Conservation (phyloP, 1,140 invertebrate genomes). For the Wiebesia pumilae region DNA sequence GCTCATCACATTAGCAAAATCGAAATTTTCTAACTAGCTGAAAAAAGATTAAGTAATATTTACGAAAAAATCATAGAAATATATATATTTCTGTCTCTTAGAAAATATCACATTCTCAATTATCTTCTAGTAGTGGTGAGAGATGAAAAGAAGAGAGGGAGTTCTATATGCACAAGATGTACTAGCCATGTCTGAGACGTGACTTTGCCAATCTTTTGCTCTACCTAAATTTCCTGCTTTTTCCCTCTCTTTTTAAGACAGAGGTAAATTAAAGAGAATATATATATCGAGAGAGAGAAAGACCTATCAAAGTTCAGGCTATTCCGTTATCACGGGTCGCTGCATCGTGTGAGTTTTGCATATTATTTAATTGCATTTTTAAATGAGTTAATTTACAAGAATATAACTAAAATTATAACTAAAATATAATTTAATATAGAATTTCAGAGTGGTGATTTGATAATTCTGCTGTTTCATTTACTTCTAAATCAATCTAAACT, state of each 20-base stretch:
- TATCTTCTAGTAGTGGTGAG: neutral
- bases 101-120: neutral
- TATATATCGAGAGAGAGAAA: neutral
- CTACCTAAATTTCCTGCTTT: conserved; percentile 1
- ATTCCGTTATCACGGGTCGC: neutral
- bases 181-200: conserved; percentile 50
- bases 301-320: neutral
- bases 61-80: neutral
- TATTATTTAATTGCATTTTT: too few relatives aligned
- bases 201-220: conserved; percentile 50
- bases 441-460: too few relatives aligned
- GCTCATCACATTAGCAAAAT: too few relatives aligned
- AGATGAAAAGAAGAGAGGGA: neutral
- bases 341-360: too few relatives aligned
- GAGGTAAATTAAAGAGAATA: neutral
- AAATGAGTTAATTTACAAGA: too few relatives aligned
- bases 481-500: too few relatives aligned
- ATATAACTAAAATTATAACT: too few relatives aligned
- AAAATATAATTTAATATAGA: too few relatives aligned
- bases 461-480: too few relatives aligned
- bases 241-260: conserved; percentile 4
- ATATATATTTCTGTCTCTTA: neutral
- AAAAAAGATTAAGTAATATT: too few relatives aligned
- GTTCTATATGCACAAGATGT: conserved; percentile 59
- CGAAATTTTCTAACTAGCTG: too few relatives aligned